Percentiles rank a stretch among this genome's conserved stretches.
phyloP scores from a whole-genome alignment of 2,888 invertebrate species.

The Eupeodes luniger region DNA sequence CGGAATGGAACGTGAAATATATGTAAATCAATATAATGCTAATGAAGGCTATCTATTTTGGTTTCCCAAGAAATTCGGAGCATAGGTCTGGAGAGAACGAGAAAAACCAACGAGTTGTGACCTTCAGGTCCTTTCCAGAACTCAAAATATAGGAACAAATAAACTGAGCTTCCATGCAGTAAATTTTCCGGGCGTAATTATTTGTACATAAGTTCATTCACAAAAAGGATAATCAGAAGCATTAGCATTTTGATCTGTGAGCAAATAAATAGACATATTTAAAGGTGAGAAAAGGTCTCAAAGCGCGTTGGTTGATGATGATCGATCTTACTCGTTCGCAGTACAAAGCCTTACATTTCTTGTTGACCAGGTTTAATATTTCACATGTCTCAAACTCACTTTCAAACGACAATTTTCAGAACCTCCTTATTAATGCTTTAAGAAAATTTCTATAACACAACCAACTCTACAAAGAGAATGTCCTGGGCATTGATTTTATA shows the following conservation, averaged over 20 bases:
- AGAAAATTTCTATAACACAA: too few relatives aligned
- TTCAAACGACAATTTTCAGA: too few relatives aligned
- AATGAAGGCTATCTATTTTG: slow-evolving; percentile 61
- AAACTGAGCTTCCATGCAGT: slow-evolving; percentile 13
- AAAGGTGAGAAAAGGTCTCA: slow-evolving; percentile 6
- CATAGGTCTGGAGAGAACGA: not conserved
- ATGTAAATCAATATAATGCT: slow-evolving; percentile 70
- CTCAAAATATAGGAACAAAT: not conserved
- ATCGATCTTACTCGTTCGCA: too few relatives aligned
- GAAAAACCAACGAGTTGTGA: not conserved
- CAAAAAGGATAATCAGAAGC: slow-evolving; percentile 35
- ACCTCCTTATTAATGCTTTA: too few relatives aligned
- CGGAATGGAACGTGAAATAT: slow-evolving; percentile 34
- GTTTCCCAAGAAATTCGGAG: not conserved
- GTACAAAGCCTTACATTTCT: too few relatives aligned
- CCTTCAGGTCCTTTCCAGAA: not conserved
- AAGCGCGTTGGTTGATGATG: not conserved
- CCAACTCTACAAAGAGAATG: too few relatives aligned
- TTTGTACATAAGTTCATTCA: slow-evolving; percentile 26
- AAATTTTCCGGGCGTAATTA: slow-evolving; percentile 5
- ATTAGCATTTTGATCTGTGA: slow-evolving; percentile 33
- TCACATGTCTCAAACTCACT: too few relatives aligned
- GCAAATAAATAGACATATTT: not conserved
- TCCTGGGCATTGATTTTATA: too few relatives aligned
- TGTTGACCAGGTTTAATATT: too few relatives aligned